Percentiles rank a stretch among this genome's conserved stretches.
These are phyloP conservation scores for Drosophila seguyi DNA, from an alignment of 1,140 invertebrate species.

Conservation along the genomic window DNA sequence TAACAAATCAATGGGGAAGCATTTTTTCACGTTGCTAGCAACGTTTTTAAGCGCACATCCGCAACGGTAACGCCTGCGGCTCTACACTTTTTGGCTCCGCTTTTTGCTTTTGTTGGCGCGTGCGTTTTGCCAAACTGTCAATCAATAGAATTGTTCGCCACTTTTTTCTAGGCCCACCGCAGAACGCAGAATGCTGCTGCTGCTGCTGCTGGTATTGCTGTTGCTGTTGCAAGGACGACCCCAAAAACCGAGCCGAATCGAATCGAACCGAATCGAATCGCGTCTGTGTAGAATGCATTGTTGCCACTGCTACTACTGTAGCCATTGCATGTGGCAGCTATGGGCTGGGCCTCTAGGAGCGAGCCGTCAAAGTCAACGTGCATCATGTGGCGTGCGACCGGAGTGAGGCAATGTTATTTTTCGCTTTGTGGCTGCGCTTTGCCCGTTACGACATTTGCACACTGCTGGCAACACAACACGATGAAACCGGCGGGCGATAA, in stretches of 20 bases:
- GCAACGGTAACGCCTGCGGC: conserved; percentile 77
- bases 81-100: conserved; percentile 56
- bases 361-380: conserved; percentile 73
- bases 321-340: conserved; percentile 39
- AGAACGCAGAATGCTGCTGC: conserved; percentile 7
- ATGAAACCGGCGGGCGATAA: conserved; percentile 7
- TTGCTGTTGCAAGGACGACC: conserved; percentile 20
- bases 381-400: conserved; percentile 66
- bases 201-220: background rate
- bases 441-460: conserved; percentile 68
- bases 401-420: conserved; percentile 72
- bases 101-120: conserved; percentile 55
- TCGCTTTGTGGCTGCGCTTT: conserved; percentile 73
- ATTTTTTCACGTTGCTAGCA: conserved; percentile 36
- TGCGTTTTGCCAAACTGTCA: conserved; percentile 83
- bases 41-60: conserved; percentile 70
- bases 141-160: conserved; percentile 78
- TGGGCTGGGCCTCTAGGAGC: conserved; percentile 24
- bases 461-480: conserved; percentile 23
- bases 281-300: conserved; percentile 26
- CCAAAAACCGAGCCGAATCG: conserved; percentile 18
- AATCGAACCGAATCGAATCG: conserved; percentile 31
- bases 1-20: conserved; percentile 68
- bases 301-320: conserved; percentile 32
- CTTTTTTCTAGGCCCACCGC: conserved; percentile 53